Base-by-base conservation (phyloP, 2,888 invertebrate genomes). In the Clostera curtula region DNA sequence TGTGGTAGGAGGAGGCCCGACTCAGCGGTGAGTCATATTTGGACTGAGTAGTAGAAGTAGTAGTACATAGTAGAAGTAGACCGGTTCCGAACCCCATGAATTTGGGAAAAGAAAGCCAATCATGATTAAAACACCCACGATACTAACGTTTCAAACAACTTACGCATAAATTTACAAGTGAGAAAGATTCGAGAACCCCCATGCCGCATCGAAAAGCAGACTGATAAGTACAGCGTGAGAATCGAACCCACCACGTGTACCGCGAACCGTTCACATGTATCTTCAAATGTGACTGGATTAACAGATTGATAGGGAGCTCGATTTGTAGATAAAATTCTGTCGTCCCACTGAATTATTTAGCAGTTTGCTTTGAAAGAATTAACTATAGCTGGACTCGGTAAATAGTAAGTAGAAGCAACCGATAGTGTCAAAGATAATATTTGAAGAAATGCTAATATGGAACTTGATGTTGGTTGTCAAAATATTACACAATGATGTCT, bases 191-290 rank as follows among this genome's bases (percentile, higher is more conserved):
- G 26, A 26, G 24, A 12, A 26, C 11, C 10, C 25, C 9, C 5
- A 19, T 2, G 5, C 25, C 30, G 27, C 26, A 24, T 31, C 19
- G 29, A 22, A 25, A 13, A 25, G 31, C 29, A 31, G 37, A 48
- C 56, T 49, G 47, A 49, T 43, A 43, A 24, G 25, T 29, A 36
- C 33, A 35, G 40, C 49, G 54, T 54, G 54, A 51, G 54, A 54
- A 56, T 36, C 36, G 27, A 40, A 30, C 32, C 35, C 51, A n/a
- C n/a, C n/a, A 49, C 40, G 44, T 47, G 49, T 43, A 29, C 36
- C 37, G 35, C 37, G 29, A 25, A 29, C 31, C 25, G 26, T 38
- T 33, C 10, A 40, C 23, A 23, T 11, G 12, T 21, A 23, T 31
- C 27, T 32, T 32, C 16, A 30, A 24, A 35, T 41, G 37, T 38